Evolutionary conservation across 2,888 invertebrate species (phyloP).

Genomic region (Dioctria rufipes): DNA sequence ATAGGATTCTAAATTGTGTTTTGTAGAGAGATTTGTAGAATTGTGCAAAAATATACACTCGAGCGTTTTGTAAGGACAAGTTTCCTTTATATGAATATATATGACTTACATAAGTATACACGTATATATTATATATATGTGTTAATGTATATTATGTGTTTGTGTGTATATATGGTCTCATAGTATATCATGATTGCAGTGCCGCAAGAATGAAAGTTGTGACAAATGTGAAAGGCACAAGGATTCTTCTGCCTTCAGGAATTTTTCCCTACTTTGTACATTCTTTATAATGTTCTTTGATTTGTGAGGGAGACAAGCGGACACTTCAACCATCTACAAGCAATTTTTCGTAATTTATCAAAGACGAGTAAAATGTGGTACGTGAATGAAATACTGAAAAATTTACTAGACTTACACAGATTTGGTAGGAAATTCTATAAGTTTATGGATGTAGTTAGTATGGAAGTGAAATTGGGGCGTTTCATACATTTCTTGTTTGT

Average conservation of each 20-base stretch:
- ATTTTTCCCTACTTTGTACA: not conserved
- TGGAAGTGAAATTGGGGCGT: too few species aligned
- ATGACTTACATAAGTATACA: too few species aligned
- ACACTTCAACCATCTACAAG: constrained; percentile 4
- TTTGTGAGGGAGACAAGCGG: constrained; percentile 2
- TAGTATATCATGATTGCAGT: not conserved
- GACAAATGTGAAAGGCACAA: not conserved
- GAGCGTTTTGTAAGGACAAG: not conserved
- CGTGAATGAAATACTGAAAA: not conserved
- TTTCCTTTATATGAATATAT: not conserved
- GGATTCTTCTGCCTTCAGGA: too few species aligned
- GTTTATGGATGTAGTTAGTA: too few species aligned
- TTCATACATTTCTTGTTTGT: too few species aligned
- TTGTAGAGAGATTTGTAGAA: not conserved
- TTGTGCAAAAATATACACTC: not conserved
- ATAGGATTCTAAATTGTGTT: not conserved
- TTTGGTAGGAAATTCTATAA: not conserved
- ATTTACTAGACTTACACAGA: not conserved
- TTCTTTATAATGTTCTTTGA: constrained; percentile 7
- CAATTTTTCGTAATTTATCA: constrained; percentile 12
- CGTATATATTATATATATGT: too few species aligned
- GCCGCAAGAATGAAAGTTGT: not conserved
- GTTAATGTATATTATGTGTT: not conserved
- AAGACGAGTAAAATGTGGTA: constrained; percentile 10
- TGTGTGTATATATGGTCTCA: too few species aligned